Evolutionary conservation across 2,113 vertebrate genomes (phyloP).

Genomic region (Symphodus melops): DNA sequence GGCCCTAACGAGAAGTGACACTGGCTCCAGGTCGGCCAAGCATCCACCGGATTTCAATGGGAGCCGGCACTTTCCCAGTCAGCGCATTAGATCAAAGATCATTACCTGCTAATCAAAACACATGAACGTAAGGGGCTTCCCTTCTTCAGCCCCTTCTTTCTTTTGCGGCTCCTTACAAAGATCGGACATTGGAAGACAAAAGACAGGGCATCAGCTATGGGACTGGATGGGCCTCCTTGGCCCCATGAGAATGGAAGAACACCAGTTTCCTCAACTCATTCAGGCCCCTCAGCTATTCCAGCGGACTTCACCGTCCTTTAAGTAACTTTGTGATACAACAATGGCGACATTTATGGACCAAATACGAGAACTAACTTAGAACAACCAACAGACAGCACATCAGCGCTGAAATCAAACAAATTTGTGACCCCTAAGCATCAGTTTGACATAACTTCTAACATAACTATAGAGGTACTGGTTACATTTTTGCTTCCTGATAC

Average conservation of each 20-base stretch:
- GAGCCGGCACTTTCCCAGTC: conserved; percentile 85
- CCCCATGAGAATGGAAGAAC: conserved; percentile 38
- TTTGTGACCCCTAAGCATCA: no score
- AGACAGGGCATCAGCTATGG: conserved; percentile 49
- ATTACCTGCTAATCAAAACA: conserved; percentile 88
- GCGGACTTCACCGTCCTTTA: not conserved
- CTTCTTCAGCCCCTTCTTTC: conserved; percentile 36
- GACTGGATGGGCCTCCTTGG: conserved; percentile 41
- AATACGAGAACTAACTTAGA: no score
- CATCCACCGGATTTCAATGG: conserved; percentile 85
- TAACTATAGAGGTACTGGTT: no score
- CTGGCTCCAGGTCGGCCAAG: conserved; percentile 87
- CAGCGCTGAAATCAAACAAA: no score
- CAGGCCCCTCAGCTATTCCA: not conserved
- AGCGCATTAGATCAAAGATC: conserved; percentile 87
- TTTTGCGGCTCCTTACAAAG: conserved; percentile 40
- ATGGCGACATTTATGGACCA: not conserved
- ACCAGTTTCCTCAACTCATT: conserved; percentile 17
- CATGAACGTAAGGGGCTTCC: conserved; percentile 76
- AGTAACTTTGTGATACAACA: not conserved
- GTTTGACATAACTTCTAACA: no score
- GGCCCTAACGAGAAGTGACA: conserved; percentile 86
- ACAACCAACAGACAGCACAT: no score
- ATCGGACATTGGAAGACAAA: conserved; percentile 33
- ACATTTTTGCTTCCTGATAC: no score